phyloP scores from a whole-genome alignment of 2,888 invertebrate species.

The Idaea dimidiata region DNA sequence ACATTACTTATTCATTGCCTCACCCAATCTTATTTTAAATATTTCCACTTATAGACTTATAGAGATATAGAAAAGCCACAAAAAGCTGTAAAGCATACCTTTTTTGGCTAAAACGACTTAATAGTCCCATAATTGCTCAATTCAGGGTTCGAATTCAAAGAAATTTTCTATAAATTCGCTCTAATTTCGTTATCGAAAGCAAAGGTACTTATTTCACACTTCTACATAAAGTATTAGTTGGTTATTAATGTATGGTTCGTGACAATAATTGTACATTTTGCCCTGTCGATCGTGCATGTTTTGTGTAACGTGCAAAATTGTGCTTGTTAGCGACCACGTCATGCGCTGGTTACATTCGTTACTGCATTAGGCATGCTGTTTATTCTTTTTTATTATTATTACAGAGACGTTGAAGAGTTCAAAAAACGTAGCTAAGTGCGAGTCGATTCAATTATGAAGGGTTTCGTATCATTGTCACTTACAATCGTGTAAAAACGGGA shows the following conservation, averaged over 20 bases:
- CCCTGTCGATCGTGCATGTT: slow-evolving; percentile 23
- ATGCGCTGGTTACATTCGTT: slow-evolving; percentile 15
- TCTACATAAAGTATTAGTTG: slow-evolving; percentile 10
- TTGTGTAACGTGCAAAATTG: slow-evolving; percentile 27
- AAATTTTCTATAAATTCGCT: background rate
- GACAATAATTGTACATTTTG: slow-evolving; percentile 31
- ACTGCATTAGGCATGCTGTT: background rate
- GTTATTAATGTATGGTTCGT: slow-evolving; percentile 14
- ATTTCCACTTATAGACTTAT: background rate
- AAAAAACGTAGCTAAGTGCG: too few species aligned
- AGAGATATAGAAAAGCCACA: background rate
- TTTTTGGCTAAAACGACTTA: background rate
- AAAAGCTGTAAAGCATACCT: background rate
- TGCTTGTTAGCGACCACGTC: slow-evolving; percentile 22
- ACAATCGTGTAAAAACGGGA: too few species aligned
- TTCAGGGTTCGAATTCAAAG: background rate
- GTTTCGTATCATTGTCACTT: too few species aligned
- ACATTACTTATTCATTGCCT: too few species aligned
- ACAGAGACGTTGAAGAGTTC: too few species aligned
- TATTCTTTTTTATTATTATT: too few species aligned
- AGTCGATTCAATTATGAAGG: too few species aligned
- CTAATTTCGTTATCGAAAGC: slow-evolving; percentile 5
- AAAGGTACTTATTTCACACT: slow-evolving; percentile 10
- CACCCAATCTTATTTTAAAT: background rate
- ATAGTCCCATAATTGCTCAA: background rate